Evolutionary conservation across 2,888 invertebrate genomes (phyloP).

Genomic region (Pseudolycoriella hygida): DNA sequence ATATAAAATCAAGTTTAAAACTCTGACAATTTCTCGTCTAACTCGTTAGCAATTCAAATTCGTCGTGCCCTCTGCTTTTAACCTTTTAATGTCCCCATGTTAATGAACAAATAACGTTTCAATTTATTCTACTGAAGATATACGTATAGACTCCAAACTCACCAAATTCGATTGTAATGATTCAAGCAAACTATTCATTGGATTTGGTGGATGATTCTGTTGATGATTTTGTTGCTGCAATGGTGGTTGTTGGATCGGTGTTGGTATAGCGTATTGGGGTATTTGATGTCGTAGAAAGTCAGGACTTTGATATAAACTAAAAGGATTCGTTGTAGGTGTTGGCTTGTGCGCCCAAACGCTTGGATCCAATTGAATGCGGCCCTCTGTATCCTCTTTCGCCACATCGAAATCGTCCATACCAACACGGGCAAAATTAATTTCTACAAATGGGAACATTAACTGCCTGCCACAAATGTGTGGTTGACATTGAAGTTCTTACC

Average conservation of each 20-base stretch:
- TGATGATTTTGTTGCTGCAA: background rate
- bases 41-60: too few species aligned
- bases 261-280: constrained; percentile 19
- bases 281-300: constrained; percentile 11
- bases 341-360: constrained; percentile 28
- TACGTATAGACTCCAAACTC: too few species aligned
- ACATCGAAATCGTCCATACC: constrained; percentile 27
- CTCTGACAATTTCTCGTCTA: too few species aligned
- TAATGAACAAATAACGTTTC: too few species aligned
- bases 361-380: constrained; percentile 24
- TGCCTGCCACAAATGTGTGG: background rate
- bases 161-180: too few species aligned
- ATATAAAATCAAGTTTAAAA: too few species aligned
- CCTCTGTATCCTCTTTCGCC: constrained; percentile 21
- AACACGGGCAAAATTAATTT: constrained; percentile 25
- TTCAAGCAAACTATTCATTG: too few species aligned
- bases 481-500: constrained; percentile 5
- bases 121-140: too few species aligned
- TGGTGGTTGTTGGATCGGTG: constrained; percentile 12
- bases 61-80: too few species aligned
- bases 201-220: background rate
- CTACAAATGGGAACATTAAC: constrained; percentile 9
- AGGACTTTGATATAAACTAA: constrained; percentile 3
- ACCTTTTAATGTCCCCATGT: too few species aligned
- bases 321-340: background rate